Evolutionary conservation across 2,888 invertebrate genomes (phyloP).

Genomic region (Epiblema foenella): DNA sequence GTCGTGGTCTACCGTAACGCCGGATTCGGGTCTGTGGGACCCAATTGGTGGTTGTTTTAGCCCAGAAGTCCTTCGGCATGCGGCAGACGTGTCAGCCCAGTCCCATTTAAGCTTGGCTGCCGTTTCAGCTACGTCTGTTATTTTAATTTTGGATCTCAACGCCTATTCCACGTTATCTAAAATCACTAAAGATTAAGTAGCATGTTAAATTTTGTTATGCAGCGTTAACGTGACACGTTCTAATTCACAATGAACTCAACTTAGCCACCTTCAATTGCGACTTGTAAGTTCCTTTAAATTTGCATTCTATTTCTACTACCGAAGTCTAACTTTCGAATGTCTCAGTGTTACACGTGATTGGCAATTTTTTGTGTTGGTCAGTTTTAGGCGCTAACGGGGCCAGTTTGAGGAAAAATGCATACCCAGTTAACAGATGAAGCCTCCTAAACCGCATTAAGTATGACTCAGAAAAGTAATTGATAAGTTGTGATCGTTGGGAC

Average conservation of each 20-base stretch:
- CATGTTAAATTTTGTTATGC: neutral
- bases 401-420: slow-evolving; percentile 56
- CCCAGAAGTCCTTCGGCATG: too few relatives aligned
- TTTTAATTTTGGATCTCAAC: too few relatives aligned
- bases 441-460: slow-evolving; percentile 4
- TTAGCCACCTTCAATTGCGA: neutral
- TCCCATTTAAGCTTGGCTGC: too few relatives aligned
- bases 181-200: slow-evolving; percentile 10
- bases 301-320: slow-evolving; percentile 10
- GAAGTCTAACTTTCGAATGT: slow-evolving; percentile 16
- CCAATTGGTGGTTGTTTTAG: too few relatives aligned
- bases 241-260: slow-evolving; percentile 10
- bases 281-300: neutral
- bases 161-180: neutral
- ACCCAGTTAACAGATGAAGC: slow-evolving; percentile 11
- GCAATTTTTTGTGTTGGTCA: slow-evolving; percentile 44
- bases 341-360: slow-evolving; percentile 16
- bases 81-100: too few relatives aligned
- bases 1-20: too few relatives aligned
- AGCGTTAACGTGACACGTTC: slow-evolving; percentile 2
- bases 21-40: too few relatives aligned
- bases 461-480: neutral
- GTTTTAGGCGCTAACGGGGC: slow-evolving; percentile 46
- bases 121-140: too few relatives aligned
- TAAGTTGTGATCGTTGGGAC: neutral